Percentiles rank a stretch among this genome's conserved stretches.
Conservation (phyloP, 2,113 vertebrate species). For the Hypomesus transpacificus region DNA sequence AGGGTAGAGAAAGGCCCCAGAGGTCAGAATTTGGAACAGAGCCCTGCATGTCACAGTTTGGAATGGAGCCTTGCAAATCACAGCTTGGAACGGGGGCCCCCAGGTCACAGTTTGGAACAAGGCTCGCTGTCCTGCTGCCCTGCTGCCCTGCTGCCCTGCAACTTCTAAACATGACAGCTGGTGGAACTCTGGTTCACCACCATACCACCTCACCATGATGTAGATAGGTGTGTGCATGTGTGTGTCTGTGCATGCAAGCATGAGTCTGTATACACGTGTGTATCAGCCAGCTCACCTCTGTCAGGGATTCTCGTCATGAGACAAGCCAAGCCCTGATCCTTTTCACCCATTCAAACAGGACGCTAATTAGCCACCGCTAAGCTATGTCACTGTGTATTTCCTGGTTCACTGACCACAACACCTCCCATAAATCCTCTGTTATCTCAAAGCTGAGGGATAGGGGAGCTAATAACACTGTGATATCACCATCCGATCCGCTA, state of each 20-base stretch:
- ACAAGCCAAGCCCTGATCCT: slow-evolving; percentile 42
- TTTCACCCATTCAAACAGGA: slow-evolving; percentile 47
- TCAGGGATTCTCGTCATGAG: slow-evolving; percentile 27
- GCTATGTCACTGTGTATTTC: slow-evolving; percentile 45
- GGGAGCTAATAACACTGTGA: slow-evolving; percentile 59
- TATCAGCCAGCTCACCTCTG: slow-evolving; percentile 18
- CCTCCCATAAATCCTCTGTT: slow-evolving; percentile 57
- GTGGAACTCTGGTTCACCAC: neutral
- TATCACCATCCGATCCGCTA: slow-evolving; percentile 57
- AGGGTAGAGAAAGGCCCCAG: slow-evolving; percentile 20
- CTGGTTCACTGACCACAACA: slow-evolving; percentile 53
- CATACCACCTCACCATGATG: neutral
- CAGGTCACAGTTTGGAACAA: neutral
- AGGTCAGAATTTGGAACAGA: neutral
- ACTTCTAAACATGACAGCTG: neutral
- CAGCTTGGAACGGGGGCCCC: too few relatives aligned
- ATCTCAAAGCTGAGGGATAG: slow-evolving; percentile 54
- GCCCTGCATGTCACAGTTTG: neutral
- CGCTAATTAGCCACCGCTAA: slow-evolving; percentile 55
- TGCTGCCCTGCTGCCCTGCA: too few relatives aligned
- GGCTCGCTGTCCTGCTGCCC: neutral
- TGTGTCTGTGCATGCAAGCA: neutral
- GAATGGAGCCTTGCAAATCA: neutral
- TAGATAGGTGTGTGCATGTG: neutral
- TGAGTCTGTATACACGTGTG: neutral